Base-by-base conservation (phyloP, 2,113 vertebrate species). In the Rhombomys opimus region DNA sequence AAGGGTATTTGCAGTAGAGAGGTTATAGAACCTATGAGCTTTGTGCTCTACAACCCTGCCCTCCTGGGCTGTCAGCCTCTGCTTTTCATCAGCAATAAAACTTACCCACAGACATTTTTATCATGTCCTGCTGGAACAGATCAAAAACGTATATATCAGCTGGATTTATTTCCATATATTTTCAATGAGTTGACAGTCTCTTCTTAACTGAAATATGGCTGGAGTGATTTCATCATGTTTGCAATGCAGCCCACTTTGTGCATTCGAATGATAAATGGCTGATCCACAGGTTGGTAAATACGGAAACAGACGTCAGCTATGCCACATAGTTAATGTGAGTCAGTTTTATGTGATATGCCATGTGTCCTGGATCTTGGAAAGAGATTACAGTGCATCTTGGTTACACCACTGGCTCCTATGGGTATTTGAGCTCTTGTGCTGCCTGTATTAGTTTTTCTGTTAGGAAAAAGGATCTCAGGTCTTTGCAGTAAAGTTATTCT, bases 81-180 rank as follows among this genome's bases (percentile, higher is more conserved):
- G 67, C 77, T 85, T 78, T 91, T 35, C 59, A 86, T 89, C 89
- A 90, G 88, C 89, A 63, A 68, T 97, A 95, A 97, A 97, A 97
- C 86, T 90, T 73, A 46, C 46, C 41, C 70, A 73, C 65, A 92
- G 94, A 96, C 88, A 54, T 81, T 94, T 97, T 97, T 95, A 97
- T 95, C 88, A 57, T 68, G 76, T 87, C 94, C 88, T 1, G 0
- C 63, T 87, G 88, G 81, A 92, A 88, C 14, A 38, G 70, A 95
- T 95, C 80, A 96, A 92, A 94, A 72, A 68, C 4, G 61, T 67
- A 73, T 95, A 57, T 73, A 95, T 94, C 93, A 89, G 85, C 57
- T 75, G 76, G 90, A 97, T 97, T 97, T 97, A 96, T 92, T 95
- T 95, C 94, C 96, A 95, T 94, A 86, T 61, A 65, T 93, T 95